Base-by-base conservation (phyloP, 1,140 invertebrate genomes). In the Drosophila bocqueti region DNA sequence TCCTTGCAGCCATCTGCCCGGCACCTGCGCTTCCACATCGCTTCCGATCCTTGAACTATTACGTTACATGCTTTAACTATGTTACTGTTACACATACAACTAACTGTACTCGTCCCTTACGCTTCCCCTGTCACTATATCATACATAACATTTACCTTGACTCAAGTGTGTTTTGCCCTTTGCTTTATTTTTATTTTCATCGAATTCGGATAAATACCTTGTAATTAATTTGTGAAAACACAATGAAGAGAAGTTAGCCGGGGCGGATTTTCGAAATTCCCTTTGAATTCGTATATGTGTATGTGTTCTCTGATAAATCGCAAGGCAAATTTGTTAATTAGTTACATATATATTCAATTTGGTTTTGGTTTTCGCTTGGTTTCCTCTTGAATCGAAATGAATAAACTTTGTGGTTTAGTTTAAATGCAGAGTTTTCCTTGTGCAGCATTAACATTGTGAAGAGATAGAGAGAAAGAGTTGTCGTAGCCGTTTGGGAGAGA, bases 371-470 rank as follows among this genome's bases (percentile, higher is more conserved):
- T 24, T 55, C 34, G 36, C 24, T 73, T 73, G 68, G 54, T 73
- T 73, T 71, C 45, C 54, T 49, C 67, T 72, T 79, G 46, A 82
- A 82, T 76, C 68, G 66, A 89, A 91, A 85, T 71, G 64, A 85
- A 76, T 84, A 87, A 87, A 89, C 62, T 66, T 77, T 68, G 62
- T 76, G 67, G 65, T 78, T 76, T 85, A 68, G 50, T 77, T 91
- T 91, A 91, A 91, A 91, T 91, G 89, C 89, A 91, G 83, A 91
- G 82, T 73, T 87, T 91, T 91, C 75, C 60, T 87, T 91, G 89
- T 91, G 89, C 89, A 91, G 87, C 87, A 84, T 91, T 91, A 91
- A 91, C 89, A 84, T 91, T 91, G 87, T 91, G 78, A 83, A 69
- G 69, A 75, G 81, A 73, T 72, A 89, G 79, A 89, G 68, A 79